phyloP scores from a whole-genome alignment of 2,888 invertebrate genomes.

The Luperina nickerlii region DNA sequence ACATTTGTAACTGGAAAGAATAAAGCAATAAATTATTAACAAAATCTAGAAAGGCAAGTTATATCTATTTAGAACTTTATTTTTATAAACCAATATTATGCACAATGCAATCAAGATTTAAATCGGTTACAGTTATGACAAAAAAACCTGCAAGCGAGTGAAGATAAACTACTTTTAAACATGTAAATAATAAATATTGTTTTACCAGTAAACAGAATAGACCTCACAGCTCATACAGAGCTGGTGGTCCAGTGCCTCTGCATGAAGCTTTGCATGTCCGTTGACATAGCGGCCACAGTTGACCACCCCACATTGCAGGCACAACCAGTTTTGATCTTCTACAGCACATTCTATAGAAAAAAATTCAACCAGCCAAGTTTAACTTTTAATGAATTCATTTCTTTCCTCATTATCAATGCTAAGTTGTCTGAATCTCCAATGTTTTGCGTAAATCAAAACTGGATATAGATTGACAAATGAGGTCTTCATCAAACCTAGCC shows the following conservation, averaged over 20 bases:
- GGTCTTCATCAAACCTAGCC: constrained; percentile 3
- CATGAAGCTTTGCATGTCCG: constrained; percentile 94
- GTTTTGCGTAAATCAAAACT: constrained; percentile 8
- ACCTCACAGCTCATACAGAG: constrained; percentile 94
- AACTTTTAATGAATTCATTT: constrained; percentile 1
- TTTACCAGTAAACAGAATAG: constrained; percentile 94
- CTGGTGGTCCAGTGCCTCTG: constrained; percentile 91
- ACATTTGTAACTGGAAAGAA: constrained; percentile 92
- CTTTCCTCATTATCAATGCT: constrained; percentile 9
- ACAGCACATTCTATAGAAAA: constrained; percentile 90
- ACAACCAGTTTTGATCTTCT: constrained; percentile 93
- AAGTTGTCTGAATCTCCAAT: background rate
- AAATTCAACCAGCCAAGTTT: background rate
- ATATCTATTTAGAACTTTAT: background rate
- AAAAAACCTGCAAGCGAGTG: background rate
- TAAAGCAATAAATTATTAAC: background rate
- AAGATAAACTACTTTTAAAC: background rate
- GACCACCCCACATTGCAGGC: constrained; percentile 93
- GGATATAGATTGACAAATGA: background rate
- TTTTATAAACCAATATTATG: background rate
- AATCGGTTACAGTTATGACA: constrained; percentile 1
- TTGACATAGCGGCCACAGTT: constrained; percentile 94
- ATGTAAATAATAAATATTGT: background rate
- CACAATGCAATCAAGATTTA: constrained; percentile 16
- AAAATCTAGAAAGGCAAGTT: background rate